Evolutionary conservation across 2,113 vertebrate species (phyloP).

Genomic region (Falco punctatus): DNA sequence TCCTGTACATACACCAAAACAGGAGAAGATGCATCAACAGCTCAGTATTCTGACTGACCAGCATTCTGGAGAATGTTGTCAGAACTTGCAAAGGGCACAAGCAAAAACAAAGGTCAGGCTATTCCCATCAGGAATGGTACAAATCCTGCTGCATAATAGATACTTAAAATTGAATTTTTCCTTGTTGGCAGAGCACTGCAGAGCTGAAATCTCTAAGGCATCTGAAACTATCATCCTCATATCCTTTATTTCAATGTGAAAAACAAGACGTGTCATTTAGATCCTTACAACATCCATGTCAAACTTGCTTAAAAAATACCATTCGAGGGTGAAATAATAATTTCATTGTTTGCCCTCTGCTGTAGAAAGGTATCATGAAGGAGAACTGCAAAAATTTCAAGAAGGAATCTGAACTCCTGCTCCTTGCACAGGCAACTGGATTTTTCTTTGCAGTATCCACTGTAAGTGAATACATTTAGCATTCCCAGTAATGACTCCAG

Average conservation of each 20-base stretch:
- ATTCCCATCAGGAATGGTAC: neutral
- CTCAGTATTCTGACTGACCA: neutral
- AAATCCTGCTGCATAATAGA: neutral
- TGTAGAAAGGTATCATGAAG: neutral
- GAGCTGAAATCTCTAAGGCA: neutral
- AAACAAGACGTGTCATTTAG: neutral
- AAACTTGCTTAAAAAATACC: neutral
- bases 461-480: neutral
- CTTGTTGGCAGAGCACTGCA: neutral
- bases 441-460: neutral
- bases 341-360: neutral
- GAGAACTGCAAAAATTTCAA: neutral
- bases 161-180: neutral
- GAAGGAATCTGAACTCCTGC: neutral
- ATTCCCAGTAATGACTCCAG: neutral
- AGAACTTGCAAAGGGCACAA: neutral
- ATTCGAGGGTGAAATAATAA: neutral
- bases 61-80: neutral
- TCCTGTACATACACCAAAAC: neutral
- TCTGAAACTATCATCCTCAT: neutral
- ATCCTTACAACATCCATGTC: neutral
- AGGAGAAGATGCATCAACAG: neutral
- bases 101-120: neutral
- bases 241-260: neutral
- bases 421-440: neutral